Conservation (phyloP, 2,888 invertebrate genomes). For the Scaptomyza parva region DNA sequence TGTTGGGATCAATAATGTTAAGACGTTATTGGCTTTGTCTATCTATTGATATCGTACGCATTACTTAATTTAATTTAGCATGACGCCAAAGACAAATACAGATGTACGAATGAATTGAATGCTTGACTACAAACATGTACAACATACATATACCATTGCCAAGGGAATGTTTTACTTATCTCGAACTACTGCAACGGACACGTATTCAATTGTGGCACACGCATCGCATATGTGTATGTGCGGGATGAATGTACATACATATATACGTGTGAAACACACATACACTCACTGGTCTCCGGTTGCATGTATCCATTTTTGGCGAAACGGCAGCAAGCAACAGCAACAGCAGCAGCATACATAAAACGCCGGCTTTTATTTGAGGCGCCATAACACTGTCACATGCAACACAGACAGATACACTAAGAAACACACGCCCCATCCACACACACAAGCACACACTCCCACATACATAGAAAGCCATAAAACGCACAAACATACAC, state of each 20-base stretch:
- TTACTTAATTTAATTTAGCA: conserved; percentile 11
- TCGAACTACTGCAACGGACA: conserved; percentile 40
- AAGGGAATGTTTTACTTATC: conserved; percentile 38
- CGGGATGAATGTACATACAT: background rate
- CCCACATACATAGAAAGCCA: conserved; percentile 21
- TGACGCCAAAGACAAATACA: conserved; percentile 1
- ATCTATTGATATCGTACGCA: background rate
- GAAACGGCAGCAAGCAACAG: conserved; percentile 13
- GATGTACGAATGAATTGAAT: background rate
- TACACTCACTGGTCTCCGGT: background rate
- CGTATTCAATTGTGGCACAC: conserved; percentile 55
- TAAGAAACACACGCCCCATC: conserved; percentile 33
- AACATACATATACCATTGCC: conserved; percentile 9
- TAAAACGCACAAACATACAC: conserved; percentile 43
- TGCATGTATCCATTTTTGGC: conserved; percentile 66
- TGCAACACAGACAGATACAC: conserved; percentile 52
- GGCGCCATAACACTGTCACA: conserved; percentile 77
- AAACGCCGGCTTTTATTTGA: conserved; percentile 73
- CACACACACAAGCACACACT: conserved; percentile 18
- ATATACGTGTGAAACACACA: background rate
- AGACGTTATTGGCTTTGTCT: conserved; percentile 1
- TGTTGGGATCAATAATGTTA: background rate
- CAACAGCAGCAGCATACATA: conserved; percentile 36
- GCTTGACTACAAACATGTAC: background rate
- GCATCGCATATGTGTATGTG: conserved; percentile 23